Conservation (phyloP, 2,113 vertebrate species). For the Willisornis vidua region DNA sequence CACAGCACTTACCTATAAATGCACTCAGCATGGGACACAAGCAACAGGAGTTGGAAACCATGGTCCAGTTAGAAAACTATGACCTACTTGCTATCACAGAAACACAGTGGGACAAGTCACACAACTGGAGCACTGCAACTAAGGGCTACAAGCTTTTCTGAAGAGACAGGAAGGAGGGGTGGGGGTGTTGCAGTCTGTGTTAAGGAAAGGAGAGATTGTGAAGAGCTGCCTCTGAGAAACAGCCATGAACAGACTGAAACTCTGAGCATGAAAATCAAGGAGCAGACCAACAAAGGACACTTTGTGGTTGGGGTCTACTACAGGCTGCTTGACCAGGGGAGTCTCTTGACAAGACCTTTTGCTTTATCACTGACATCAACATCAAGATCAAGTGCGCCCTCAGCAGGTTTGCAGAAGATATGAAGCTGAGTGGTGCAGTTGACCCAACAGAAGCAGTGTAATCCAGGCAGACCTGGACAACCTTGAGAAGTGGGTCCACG, state of each 20-base stretch:
- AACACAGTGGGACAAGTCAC: neutral
- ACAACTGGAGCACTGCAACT: neutral
- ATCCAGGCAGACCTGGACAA: neutral
- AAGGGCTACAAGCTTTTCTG: neutral
- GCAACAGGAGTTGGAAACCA: neutral
- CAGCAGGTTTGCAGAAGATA: neutral
- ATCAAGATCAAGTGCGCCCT: neutral
- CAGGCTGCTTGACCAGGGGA: neutral
- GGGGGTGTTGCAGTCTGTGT: neutral
- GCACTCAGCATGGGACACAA: neutral
- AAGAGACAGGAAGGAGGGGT: neutral
- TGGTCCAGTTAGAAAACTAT: neutral
- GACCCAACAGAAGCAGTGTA: neutral
- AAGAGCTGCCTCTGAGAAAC: neutral
- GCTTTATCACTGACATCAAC: neutral
- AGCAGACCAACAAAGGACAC: neutral
- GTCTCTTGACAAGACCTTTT: neutral
- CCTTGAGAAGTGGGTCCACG: neutral
- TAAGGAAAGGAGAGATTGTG: neutral
- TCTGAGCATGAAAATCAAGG: neutral
- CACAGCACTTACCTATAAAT: neutral
- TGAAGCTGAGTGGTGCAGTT: neutral
- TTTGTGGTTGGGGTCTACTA: neutral
- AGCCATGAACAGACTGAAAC: neutral
- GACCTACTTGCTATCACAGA: neutral